Conservation (phyloP, 2,797 vertebrate genomes). For the Echeneis naucrates region DNA sequence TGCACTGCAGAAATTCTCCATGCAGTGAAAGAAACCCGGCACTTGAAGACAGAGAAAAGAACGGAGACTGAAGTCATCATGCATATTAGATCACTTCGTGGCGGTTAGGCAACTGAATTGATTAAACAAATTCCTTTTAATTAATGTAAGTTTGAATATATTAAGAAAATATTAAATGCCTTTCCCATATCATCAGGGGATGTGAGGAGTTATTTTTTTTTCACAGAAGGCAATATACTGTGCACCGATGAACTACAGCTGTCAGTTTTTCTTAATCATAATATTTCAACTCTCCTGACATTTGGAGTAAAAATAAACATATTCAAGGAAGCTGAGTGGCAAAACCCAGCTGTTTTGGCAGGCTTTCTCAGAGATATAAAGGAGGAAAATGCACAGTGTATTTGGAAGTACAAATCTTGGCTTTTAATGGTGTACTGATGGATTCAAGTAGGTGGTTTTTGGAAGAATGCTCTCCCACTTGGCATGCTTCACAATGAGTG, state of each 20-base stretch:
- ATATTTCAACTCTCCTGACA: constrained; percentile 80
- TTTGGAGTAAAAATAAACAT: constrained; percentile 80
- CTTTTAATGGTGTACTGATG: constrained; percentile 75
- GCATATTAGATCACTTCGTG: constrained; percentile 76
- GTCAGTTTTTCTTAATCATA: constrained; percentile 79
- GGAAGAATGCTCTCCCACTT: constrained; percentile 78
- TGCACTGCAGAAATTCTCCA: constrained; percentile 48
- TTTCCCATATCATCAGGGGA: constrained; percentile 74
- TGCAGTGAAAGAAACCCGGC: constrained; percentile 46
- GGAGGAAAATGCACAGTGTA: constrained; percentile 60
- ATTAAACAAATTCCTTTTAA: constrained; percentile 82
- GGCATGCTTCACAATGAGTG: constrained; percentile 76
- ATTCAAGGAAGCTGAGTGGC: constrained; percentile 69
- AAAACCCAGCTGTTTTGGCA: constrained; percentile 81
- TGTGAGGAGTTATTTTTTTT: constrained; percentile 45
- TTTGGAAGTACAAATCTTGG: constrained; percentile 77
- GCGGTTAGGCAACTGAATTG: constrained; percentile 80
- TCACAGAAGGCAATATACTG: constrained; percentile 64
- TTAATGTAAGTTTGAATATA: constrained; percentile 82
- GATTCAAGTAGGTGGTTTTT: constrained; percentile 81
- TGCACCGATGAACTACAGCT: constrained; percentile 71
- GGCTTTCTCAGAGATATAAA: constrained; percentile 68
- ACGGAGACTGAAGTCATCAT: constrained; percentile 65
- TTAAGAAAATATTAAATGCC: constrained; percentile 80
- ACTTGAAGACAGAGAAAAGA: constrained; percentile 52